Conservation (phyloP, 2,113 vertebrate genomes). For the Pachycephala philippinensis region DNA sequence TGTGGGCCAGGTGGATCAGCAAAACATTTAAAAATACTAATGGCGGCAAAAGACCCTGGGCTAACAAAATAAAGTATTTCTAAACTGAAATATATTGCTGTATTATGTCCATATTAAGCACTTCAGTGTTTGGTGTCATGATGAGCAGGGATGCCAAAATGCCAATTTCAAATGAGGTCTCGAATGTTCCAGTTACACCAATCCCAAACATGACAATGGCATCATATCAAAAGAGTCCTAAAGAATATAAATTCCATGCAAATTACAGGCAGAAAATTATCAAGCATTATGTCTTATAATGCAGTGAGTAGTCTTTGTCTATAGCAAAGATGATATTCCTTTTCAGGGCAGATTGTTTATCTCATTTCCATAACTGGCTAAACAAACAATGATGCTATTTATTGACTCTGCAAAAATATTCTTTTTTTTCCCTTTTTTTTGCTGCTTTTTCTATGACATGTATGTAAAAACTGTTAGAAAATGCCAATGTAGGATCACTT, state of each 20-base stretch:
- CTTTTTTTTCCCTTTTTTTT: not conserved
- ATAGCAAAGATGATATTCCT: not conserved
- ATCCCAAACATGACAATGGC: fast-evolving
- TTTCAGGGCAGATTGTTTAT: not conserved
- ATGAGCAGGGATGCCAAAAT: not conserved
- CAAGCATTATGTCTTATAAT: not conserved
- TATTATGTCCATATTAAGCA: not conserved
- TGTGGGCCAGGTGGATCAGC: not conserved
- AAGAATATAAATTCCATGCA: not conserved
- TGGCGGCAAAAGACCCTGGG: not conserved
- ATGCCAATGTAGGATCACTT: not conserved
- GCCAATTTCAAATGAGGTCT: not conserved
- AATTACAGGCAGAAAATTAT: not conserved
- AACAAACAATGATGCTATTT: not conserved
- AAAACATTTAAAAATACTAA: not conserved
- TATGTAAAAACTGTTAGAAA: not conserved
- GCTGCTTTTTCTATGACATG: not conserved
- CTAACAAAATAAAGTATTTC: not conserved
- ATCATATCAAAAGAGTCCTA: not conserved
- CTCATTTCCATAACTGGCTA: not conserved
- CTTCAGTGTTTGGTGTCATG: not conserved
- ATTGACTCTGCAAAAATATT: not conserved
- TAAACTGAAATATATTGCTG: not conserved
- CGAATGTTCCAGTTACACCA: not conserved
- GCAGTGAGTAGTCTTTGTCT: not conserved